A percentile compares a stretch with the other conserved stretches of the same genome.
Evolutionary conservation across 2,113 vertebrate species (phyloP).

Genomic region (Salvelinus fontinalis): DNA sequence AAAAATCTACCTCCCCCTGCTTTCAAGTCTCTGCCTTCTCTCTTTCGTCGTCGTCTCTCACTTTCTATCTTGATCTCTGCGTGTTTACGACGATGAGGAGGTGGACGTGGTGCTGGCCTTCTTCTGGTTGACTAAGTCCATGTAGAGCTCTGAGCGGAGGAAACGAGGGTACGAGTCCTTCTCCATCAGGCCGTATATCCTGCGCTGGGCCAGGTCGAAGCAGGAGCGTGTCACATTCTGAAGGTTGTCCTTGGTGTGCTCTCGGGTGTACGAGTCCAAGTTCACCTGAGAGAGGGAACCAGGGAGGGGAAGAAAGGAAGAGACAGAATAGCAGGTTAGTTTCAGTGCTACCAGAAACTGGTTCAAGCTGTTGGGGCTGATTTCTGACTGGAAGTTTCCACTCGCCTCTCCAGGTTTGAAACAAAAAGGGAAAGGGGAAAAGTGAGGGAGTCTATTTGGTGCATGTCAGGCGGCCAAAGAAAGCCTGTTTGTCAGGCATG

Average conservation of each 20-base stretch:
- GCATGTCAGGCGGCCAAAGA: not conserved
- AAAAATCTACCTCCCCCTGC: constrained; percentile 38
- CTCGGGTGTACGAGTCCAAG: constrained; percentile 92
- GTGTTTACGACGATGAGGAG: constrained; percentile 77
- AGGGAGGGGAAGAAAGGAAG: not conserved
- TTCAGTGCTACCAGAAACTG: not conserved
- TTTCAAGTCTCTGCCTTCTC: constrained; percentile 47
- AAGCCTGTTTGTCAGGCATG: constrained; percentile 35
- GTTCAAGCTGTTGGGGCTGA: not conserved
- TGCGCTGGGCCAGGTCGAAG: constrained; percentile 93
- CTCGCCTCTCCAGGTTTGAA: constrained; percentile 14
- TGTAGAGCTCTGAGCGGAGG: constrained; percentile 94
- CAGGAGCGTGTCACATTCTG: constrained; percentile 88
- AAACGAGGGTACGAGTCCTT: constrained; percentile 98
- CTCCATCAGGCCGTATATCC: constrained; percentile 98
- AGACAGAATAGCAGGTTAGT: not conserved
- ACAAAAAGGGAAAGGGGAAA: constrained; percentile 2
- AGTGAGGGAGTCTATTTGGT: not conserved
- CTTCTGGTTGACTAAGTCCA: constrained; percentile 95
- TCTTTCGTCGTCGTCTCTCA: constrained; percentile 30
- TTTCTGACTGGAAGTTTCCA: constrained; percentile 16
- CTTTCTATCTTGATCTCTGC: constrained; percentile 10
- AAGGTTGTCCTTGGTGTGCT: constrained; percentile 96
- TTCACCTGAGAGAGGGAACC: constrained; percentile 81
- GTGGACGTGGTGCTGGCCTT: constrained; percentile 84